Evolutionary conservation across 2,113 vertebrate species (phyloP).

Genomic region (Phasianus colchicus): DNA sequence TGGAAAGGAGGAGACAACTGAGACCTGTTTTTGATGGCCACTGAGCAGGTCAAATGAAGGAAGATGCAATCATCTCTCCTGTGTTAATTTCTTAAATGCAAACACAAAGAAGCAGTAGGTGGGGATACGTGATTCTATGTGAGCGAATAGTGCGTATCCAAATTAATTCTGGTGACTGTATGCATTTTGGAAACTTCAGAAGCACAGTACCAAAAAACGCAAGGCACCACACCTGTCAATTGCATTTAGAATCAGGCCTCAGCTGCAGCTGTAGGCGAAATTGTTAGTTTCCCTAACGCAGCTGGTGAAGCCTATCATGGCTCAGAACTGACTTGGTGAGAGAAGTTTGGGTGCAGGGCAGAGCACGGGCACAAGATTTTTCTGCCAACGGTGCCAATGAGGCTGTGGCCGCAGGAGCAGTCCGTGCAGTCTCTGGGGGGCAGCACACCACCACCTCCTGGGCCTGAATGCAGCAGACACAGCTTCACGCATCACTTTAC

Average conservation of each 20-base stretch:
- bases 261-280: background rate
- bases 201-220: background rate
- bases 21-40: background rate
- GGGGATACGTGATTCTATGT: background rate
- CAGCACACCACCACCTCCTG: conserved; percentile 45
- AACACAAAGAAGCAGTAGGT: background rate
- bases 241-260: conserved; percentile 1
- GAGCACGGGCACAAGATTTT: background rate
- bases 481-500: background rate
- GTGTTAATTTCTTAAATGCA: background rate
- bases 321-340: background rate
- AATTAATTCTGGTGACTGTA: background rate
- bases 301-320: background rate
- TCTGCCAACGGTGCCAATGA: background rate
- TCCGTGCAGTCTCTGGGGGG: conserved; percentile 48
- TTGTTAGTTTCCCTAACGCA: background rate
- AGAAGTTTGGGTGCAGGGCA: background rate
- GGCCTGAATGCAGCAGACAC: background rate
- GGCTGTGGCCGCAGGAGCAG: background rate
- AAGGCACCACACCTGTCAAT: background rate
- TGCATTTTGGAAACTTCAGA: background rate
- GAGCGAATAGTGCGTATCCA: background rate
- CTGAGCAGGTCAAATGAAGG: background rate
- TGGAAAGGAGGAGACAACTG: background rate
- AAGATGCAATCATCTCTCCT: background rate